Conservation (phyloP, 2,888 invertebrate genomes). For the Muschampia plurimacula region DNA sequence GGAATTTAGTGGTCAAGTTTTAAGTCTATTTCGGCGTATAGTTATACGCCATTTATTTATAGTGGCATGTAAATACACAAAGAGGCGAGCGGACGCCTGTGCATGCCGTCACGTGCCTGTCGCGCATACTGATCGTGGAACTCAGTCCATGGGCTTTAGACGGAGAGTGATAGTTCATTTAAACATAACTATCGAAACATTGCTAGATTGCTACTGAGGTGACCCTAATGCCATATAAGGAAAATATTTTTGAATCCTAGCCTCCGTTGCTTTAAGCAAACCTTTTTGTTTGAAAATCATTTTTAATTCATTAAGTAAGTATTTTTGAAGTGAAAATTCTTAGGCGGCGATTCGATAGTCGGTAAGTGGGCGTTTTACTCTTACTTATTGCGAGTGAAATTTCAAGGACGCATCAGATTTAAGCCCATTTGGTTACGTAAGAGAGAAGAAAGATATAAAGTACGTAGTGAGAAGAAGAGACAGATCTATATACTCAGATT, state of each 20-base stretch:
- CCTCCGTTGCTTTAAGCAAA: not conserved
- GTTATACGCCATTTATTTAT: conserved; percentile 43
- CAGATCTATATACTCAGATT: too few species aligned
- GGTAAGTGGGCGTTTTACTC: too few species aligned
- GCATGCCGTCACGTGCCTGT: conserved; percentile 77
- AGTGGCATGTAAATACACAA: conserved; percentile 45
- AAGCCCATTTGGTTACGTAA: too few species aligned
- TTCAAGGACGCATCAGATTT: too few species aligned
- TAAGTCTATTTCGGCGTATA: conserved; percentile 24
- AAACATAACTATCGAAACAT: conserved; percentile 15
- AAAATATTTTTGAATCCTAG: not conserved
- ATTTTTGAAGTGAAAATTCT: too few species aligned
- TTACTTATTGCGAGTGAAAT: too few species aligned
- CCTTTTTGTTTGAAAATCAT: too few species aligned
- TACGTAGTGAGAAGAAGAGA: too few species aligned
- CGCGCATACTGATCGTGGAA: conserved; percentile 73
- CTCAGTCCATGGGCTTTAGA: conserved; percentile 38
- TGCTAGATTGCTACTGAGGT: not conserved
- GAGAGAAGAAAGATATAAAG: too few species aligned
- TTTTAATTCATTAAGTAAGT: too few species aligned
- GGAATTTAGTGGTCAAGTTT: not conserved
- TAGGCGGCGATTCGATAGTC: too few species aligned
- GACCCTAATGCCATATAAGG: conserved; percentile 15
- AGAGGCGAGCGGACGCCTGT: conserved; percentile 72
- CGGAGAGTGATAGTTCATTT: conserved; percentile 45